phyloP scores from a whole-genome alignment of 1,140 invertebrate genomes.

The Plutomurus gul region DNA sequence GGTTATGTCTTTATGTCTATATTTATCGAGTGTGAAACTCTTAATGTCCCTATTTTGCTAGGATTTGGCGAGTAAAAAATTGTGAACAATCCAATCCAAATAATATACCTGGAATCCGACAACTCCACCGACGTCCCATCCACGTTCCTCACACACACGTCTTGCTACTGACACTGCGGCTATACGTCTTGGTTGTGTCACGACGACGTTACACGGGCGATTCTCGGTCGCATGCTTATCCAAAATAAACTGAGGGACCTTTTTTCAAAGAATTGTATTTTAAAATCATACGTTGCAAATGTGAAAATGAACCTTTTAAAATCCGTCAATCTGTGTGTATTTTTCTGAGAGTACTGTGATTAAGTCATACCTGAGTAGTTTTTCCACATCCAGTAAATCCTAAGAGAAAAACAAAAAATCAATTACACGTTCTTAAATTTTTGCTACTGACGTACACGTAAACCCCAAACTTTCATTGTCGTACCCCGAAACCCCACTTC shows the following conservation, averaged over 20 bases:
- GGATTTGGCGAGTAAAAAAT: no score
- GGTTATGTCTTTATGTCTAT: neutral
- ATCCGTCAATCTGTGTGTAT: no score
- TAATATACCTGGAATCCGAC: constrained; percentile 78
- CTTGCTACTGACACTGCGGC: constrained; percentile 81
- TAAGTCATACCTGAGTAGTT: constrained; percentile 48
- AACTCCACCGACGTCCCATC: constrained; percentile 73
- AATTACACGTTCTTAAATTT: no score
- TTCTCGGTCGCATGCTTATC: constrained; percentile 67
- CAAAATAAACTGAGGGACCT: constrained; percentile 78
- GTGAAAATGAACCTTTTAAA: no score
- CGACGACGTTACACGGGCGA: constrained; percentile 76
- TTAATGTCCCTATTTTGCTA: no score
- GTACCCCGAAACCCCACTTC: no score
- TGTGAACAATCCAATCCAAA: neutral
- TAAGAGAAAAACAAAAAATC: constrained; percentile 21
- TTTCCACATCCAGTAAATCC: constrained; percentile 77
- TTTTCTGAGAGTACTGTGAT: no score
- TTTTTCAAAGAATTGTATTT: no score
- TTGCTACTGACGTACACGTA: no score
- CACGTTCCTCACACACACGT: constrained; percentile 75
- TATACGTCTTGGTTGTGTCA: constrained; percentile 84
- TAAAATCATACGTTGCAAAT: no score
- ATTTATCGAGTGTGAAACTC: neutral
- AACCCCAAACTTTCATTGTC: no score